Evolutionary conservation across 2,113 vertebrate species (phyloP).

Genomic region (Hippocampus mohnikei): DNA sequence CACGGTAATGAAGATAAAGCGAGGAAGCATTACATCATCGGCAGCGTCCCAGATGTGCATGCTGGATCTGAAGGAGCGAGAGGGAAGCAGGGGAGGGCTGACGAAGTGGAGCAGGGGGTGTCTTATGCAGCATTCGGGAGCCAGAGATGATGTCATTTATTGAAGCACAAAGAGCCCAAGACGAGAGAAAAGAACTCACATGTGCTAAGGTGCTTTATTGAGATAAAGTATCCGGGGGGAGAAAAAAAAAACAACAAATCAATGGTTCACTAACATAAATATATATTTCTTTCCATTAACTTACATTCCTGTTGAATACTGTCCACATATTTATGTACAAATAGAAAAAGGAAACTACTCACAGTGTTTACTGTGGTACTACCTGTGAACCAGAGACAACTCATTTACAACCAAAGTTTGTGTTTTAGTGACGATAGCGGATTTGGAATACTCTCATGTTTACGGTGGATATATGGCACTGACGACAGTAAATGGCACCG

Average conservation of each 20-base stretch:
- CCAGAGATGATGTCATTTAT: conserved; percentile 68
- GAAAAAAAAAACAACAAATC: conserved; percentile 64
- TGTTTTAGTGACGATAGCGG: conserved; percentile 26
- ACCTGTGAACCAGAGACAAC: conserved; percentile 26
- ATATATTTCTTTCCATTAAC: conserved; percentile 40
- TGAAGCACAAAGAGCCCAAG: conserved; percentile 62
- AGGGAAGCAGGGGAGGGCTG: conserved; percentile 9
- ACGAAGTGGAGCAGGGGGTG: background rate
- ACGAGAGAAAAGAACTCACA: conserved; percentile 50
- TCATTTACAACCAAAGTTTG: background rate
- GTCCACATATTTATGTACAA: conserved; percentile 27
- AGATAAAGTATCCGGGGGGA: conserved; percentile 58
- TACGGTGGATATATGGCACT: background rate
- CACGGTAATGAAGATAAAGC: conserved; percentile 21
- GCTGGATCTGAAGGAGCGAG: conserved; percentile 32
- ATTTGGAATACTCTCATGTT: background rate
- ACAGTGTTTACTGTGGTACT: conserved; percentile 32
- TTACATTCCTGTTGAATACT: conserved; percentile 45
- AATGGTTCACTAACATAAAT: conserved; percentile 53
- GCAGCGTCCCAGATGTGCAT: conserved; percentile 43
- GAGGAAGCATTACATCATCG: conserved; percentile 54
- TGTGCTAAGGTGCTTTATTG: conserved; percentile 81
- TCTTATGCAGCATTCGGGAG: conserved; percentile 52
- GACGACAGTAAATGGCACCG: background rate
- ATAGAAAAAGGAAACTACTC: conserved; percentile 48